Base-by-base conservation (phyloP, 2,888 invertebrate genomes). In the Phytoseiulus persimilis region DNA sequence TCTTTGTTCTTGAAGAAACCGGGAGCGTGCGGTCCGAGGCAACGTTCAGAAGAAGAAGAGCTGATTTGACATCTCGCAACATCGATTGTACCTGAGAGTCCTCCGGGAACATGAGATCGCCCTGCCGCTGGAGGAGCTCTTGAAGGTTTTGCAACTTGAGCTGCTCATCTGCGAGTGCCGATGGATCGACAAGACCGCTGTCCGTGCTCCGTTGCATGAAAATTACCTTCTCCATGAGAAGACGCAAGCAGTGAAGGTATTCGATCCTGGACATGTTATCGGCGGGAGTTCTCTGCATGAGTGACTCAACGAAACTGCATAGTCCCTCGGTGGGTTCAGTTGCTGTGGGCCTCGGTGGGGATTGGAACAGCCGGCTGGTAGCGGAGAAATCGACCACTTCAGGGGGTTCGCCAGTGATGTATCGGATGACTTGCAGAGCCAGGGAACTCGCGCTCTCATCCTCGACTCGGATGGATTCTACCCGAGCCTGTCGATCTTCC, bases 21-120 rank as follows among this genome's bases (percentile, higher is more conserved):
- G 87, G 87, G n/a, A 45, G 39, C 23, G 5, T 28, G 28, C 45
- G 32, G 28, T 33, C 6, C 39, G 87, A 39, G 87, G 87, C 87
- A 6, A 45, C 32, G 28, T 28, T 45, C 33, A 87, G 33, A 23
- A 87, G 32, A 28, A 39, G 31, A 11, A 87, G n/a, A 1, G 87
- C 32, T 23, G 87, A 87, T 32, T 87, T 45, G 45, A 33, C 45
- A 33, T 87, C 87, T 6, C 45, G 39, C 39, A 87, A n/a, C 87
- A 87, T 87, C 45, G 87, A n/a, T 32, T 87, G 87, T 11, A 87
- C 32, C 31, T 87, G 87, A n/a, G 87, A 87, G 31, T 87, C 87
- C 31, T 87, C 45, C 9, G 87, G 87, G 32, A 87, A 87, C n/a
- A 87, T 33, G 45, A n/a, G 87, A 32, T 45, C 87, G 9, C 39